phyloP scores from a whole-genome alignment of 92 coral and sea anemone species.

The Umimayanthus kanabou region DNA sequence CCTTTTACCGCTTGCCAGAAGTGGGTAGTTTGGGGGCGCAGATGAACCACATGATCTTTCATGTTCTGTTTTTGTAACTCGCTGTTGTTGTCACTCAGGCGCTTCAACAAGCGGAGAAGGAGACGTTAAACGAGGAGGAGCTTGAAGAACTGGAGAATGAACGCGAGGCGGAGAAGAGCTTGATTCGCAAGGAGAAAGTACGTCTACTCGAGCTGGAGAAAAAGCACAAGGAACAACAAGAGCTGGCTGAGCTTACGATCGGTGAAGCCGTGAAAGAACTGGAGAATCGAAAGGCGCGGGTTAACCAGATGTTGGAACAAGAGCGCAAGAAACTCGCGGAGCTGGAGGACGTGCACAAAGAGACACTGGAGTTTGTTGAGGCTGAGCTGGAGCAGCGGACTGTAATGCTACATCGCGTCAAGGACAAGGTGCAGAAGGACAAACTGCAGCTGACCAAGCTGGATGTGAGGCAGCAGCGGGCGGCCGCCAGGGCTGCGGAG shows the following conservation, averaged over 20 bases:
- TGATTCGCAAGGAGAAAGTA: constrained; percentile 94
- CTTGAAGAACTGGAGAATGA: constrained; percentile 95
- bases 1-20: too few relatives aligned
- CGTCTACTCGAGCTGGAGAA: constrained; percentile 97
- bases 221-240: constrained; percentile 97
- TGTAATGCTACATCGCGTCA: constrained; percentile 90
- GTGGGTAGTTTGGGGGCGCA: too few relatives aligned
- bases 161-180: constrained; percentile 92
- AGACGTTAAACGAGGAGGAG: constrained; percentile 94
- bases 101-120: constrained; percentile 97
- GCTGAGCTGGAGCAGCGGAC: constrained; percentile 88
- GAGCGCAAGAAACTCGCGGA: constrained; percentile 87
- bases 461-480: constrained; percentile 94
- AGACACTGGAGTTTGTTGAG: constrained; percentile 92
- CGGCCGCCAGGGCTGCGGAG: constrained; percentile 97
- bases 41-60: too few relatives aligned
- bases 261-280: constrained; percentile 95
- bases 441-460: constrained; percentile 90
- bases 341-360: constrained; percentile 93
- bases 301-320: constrained; percentile 79
- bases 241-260: constrained; percentile 91
- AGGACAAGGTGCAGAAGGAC: constrained; percentile 94
- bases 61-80: too few relatives aligned
- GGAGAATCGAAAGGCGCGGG: constrained; percentile 84
- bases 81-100: constrained; percentile 54